phyloP scores from a whole-genome alignment of 2,113 vertebrate species.

The Cyanoliseus patagonus region DNA sequence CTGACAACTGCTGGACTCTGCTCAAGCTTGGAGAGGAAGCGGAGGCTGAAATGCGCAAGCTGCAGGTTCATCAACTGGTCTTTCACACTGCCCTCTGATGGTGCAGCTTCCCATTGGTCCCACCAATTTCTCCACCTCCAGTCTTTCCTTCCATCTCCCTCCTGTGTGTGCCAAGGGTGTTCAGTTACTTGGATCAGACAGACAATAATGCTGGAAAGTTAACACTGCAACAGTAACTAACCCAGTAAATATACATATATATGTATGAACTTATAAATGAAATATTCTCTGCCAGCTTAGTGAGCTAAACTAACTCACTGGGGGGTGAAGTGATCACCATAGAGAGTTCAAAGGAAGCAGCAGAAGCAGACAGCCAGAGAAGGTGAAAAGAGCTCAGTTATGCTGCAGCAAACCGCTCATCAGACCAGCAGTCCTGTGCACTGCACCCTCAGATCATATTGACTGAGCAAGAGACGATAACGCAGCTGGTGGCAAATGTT shows the following conservation, averaged over 20 bases:
- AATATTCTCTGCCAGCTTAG: neutral
- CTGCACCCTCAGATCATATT: neutral
- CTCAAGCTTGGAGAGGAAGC: neutral
- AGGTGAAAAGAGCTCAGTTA: neutral
- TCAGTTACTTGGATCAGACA: neutral
- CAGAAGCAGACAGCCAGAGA: neutral
- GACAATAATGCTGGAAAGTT: neutral
- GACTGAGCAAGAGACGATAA: neutral
- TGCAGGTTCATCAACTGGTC: neutral
- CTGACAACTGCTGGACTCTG: neutral
- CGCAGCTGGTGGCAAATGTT: rapidly evolving
- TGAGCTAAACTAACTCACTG: neutral
- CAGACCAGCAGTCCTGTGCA: neutral
- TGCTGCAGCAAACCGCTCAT: neutral
- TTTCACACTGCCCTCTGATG: neutral
- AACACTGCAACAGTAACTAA: neutral
- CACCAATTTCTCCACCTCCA: constrained; percentile 25
- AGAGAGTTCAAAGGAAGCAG: neutral
- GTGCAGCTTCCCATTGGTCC: neutral
- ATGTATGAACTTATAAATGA: neutral
- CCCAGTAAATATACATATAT: neutral
- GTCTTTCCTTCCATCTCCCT: neutral
- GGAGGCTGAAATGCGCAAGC: neutral
- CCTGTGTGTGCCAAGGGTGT: neutral
- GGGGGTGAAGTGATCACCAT: neutral